phyloP scores from a whole-genome alignment of 1,140 invertebrate genomes.

The Asobara japonica region DNA sequence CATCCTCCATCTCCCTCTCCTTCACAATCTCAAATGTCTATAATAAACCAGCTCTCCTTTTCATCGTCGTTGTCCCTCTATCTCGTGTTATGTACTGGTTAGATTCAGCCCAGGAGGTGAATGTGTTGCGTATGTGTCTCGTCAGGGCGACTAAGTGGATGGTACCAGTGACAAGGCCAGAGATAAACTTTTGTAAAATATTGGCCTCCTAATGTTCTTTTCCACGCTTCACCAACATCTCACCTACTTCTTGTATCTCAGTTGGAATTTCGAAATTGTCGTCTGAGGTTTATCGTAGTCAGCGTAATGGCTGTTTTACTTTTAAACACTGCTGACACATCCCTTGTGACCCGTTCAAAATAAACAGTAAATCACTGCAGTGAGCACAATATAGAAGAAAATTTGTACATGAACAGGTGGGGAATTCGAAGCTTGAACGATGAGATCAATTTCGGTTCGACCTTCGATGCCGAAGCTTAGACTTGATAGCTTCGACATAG shows the following conservation, averaged over 20 bases:
- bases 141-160: slow-evolving; percentile 7
- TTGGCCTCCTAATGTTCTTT: neutral
- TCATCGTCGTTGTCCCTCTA: neutral
- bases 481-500: too few relatives aligned
- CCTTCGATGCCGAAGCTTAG: too few relatives aligned
- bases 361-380: neutral
- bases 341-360: neutral
- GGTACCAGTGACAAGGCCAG: slow-evolving; percentile 3
- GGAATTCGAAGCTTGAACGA: too few relatives aligned
- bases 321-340: neutral
- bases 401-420: neutral
- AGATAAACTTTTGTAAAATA: slow-evolving; percentile 12
- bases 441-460: too few relatives aligned
- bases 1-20: neutral
- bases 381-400: neutral
- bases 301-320: neutral
- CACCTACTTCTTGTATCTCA: slow-evolving; percentile 12
- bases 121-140: neutral
- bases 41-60: neutral
- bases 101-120: neutral
- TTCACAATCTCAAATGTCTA: neutral
- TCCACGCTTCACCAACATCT: neutral
- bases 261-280: slow-evolving; percentile 11
- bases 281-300: neutral
- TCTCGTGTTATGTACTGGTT: neutral